Conservation (phyloP, 2,113 vertebrate species). For the Eclectus roratus region DNA sequence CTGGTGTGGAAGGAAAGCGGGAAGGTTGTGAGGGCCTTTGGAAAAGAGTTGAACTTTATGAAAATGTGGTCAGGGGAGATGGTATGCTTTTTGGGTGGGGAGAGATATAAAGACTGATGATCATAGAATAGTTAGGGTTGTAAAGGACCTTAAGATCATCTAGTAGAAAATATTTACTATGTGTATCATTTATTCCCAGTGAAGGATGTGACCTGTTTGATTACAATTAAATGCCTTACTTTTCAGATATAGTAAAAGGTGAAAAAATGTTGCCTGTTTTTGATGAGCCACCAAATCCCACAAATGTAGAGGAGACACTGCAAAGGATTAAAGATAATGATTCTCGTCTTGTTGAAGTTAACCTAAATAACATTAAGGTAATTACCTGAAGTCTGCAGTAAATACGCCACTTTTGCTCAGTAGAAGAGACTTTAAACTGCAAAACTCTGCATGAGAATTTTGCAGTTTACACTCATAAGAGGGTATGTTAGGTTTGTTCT, state of each 20-base stretch:
- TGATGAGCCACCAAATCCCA: slow-evolving; percentile 97
- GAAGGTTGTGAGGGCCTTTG: background rate
- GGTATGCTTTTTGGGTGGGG: background rate
- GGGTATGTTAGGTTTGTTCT: background rate
- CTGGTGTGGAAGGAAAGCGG: background rate
- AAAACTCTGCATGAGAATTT: background rate
- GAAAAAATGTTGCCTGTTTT: slow-evolving; percentile 92
- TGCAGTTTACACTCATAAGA: background rate
- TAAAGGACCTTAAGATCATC: too few relatives aligned
- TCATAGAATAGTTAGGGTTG: background rate
- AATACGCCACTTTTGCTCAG: background rate
- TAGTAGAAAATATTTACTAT: background rate
- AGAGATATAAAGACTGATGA: background rate
- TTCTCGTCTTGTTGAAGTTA: slow-evolving; percentile 86
- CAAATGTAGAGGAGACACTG: slow-evolving; percentile 94
- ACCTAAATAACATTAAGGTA: slow-evolving; percentile 98
- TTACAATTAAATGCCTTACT: background rate
- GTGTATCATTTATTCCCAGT: background rate
- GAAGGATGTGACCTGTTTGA: background rate
- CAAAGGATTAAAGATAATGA: slow-evolving; percentile 91
- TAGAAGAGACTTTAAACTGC: background rate
- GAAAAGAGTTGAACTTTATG: background rate
- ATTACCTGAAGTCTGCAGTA: background rate
- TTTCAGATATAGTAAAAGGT: slow-evolving; percentile 92
- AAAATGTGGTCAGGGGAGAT: background rate